Conservation (phyloP, 1,140 invertebrate genomes). For the Armadillidium nasatum region DNA sequence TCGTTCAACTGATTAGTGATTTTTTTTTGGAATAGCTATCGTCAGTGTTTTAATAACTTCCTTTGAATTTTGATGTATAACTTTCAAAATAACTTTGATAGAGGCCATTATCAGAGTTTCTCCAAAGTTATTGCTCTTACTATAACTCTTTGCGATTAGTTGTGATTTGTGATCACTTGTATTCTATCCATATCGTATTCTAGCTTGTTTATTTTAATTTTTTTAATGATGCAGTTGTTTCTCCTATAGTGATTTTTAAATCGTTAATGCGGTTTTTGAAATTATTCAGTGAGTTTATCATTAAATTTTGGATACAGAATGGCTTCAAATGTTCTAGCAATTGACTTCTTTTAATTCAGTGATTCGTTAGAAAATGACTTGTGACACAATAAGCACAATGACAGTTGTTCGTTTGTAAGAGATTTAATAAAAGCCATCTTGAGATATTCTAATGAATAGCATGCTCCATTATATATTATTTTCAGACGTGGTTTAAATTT, state of each 20-base stretch:
- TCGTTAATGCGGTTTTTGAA: not conserved
- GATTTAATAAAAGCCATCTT: conserved; percentile 1
- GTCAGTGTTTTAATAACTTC: not conserved
- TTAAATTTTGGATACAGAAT: not conserved
- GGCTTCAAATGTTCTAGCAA: not conserved
- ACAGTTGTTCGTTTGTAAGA: not conserved
- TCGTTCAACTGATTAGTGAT: conserved; percentile 12
- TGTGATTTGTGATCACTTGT: not conserved
- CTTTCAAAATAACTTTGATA: not conserved
- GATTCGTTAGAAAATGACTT: not conserved
- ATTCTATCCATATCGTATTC: not conserved
- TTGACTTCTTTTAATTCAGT: not conserved
- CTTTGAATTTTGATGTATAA: not conserved
- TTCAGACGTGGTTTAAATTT: not conserved
- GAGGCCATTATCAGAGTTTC: not conserved
- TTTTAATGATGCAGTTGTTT: not conserved
- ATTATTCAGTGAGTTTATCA: not conserved
- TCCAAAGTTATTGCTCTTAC: not conserved
- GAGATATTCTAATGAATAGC: not conserved
- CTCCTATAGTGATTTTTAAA: not conserved
- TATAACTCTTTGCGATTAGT: conserved; percentile 3
- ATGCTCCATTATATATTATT: not conserved
- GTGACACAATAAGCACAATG: not conserved
- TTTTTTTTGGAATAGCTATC: too few relatives aligned
- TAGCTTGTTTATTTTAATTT: not conserved